Conservation (phyloP, 2,888 invertebrate genomes). For the Sisyra nigra region DNA sequence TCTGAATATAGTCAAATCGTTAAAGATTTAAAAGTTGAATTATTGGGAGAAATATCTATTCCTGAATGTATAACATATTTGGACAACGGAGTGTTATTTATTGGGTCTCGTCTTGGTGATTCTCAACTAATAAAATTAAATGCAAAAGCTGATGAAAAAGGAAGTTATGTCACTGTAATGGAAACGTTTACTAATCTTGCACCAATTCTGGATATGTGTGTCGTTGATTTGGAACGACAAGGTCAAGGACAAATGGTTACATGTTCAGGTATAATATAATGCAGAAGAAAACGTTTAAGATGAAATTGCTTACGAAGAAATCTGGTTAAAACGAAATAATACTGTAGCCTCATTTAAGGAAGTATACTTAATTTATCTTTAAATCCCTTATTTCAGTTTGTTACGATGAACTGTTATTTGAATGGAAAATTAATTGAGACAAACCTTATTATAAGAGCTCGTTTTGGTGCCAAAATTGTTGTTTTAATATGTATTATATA, state of each 20-base stretch:
- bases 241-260: slow-evolving; percentile 97
- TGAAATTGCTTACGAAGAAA: no score
- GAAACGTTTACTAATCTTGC: slow-evolving; percentile 95
- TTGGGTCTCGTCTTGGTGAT: slow-evolving; percentile 93
- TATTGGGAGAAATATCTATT: slow-evolving; percentile 79
- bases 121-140: slow-evolving; percentile 87
- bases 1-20: slow-evolving; percentile 62
- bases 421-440: no score
- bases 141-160: slow-evolving; percentile 65
- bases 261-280: slow-evolving; percentile 87
- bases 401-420: no score
- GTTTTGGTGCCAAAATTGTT: no score
- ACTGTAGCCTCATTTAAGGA: no score
- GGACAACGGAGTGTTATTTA: slow-evolving; percentile 94
- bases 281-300: no score
- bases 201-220: slow-evolving; percentile 95
- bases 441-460: no score
- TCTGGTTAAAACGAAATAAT: no score
- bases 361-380: no score
- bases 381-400: no score
- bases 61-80: slow-evolving; percentile 96
- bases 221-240: slow-evolving; percentile 90
- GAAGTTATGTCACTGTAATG: slow-evolving; percentile 85
- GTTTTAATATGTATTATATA: no score
- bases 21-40: slow-evolving; percentile 84